Percentiles rank a stretch among this genome's conserved stretches.
These are phyloP conservation scores for Synanceia verrucosa DNA, from an alignment of 2,797 vertebrate species.

Conservation along the genomic window DNA sequence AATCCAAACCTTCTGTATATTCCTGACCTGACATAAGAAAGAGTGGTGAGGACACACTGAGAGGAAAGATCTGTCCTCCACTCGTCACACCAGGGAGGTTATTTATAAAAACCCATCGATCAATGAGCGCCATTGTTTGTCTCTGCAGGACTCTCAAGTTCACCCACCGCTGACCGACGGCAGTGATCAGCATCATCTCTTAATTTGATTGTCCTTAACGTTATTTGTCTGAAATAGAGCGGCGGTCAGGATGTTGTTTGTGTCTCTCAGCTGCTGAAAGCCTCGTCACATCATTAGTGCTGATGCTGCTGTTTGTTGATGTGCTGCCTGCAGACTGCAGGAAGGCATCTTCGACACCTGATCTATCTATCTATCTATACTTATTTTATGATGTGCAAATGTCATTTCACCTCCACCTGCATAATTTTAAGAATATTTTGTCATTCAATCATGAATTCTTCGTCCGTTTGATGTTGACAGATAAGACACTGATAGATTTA, in stretches of 20 bases:
- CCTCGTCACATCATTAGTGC: too few relatives aligned
- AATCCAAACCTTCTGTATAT: too few relatives aligned
- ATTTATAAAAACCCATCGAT: slow-evolving; percentile 57
- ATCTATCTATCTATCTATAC: too few relatives aligned
- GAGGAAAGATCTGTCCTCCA: background rate
- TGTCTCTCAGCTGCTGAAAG: slow-evolving; percentile 3
- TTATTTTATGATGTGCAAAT: too few relatives aligned
- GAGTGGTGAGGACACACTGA: background rate
- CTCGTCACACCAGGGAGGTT: slow-evolving; percentile 30
- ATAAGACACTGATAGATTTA: too few relatives aligned
- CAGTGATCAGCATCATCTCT: slow-evolving; percentile 26
- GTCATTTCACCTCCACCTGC: too few relatives aligned
- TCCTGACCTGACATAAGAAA: background rate
- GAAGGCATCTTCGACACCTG: slow-evolving; percentile 43
- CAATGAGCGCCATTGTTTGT: slow-evolving; percentile 48
- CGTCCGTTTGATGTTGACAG: too few relatives aligned
- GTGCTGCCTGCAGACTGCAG: slow-evolving; percentile 65
- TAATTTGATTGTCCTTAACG: slow-evolving; percentile 62
- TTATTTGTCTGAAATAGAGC: slow-evolving; percentile 54
- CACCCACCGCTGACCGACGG: slow-evolving; percentile 2
- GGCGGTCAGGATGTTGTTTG: slow-evolving; percentile 6
- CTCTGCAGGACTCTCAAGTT: slow-evolving; percentile 38
- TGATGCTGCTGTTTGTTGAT: slow-evolving; percentile 61
- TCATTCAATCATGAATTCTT: too few relatives aligned
- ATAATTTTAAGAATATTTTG: too few relatives aligned